Evolutionary conservation across 2,113 vertebrate species (phyloP), one percentile per base, ranked within the genome.

Genomic region (Sinocyclocheilus maitianheensis): DNA sequence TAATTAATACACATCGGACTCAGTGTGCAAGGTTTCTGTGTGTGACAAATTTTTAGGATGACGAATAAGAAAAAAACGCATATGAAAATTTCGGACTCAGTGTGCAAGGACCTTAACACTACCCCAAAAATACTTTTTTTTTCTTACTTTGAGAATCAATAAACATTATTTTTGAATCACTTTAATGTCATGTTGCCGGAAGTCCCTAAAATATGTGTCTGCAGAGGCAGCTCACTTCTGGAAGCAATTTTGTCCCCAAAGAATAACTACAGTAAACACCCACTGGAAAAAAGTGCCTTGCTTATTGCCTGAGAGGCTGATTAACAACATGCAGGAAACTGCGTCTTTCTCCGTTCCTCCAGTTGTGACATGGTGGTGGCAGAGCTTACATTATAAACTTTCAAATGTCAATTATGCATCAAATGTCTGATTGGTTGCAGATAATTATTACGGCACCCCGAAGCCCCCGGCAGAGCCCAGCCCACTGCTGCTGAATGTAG

Each of bases 361-460:
- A 67, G 63, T 30, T 67, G 63, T 26, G 26, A 26, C 63, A 1
- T 30, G 11, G 26, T 46, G 10, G 20, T 3, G 34, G 1, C 71
- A 14, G 20, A 14, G 20, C 71, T 53, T 53, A 2, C 5, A 77
- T 55, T 55, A 51, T 55, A 30, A 30, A 12, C 75, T 18, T 26
- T 75, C 5, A 79, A 34, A 34, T 3, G 37, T 60, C 24, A 60
- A 1, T 53, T 77, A 24, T 55, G 48, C 53, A 37, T 20, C 16
- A 60, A 79, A 79, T 40, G 8, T 79, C 5, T 67, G 71, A 80
- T 84, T 76, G 67, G 13, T 43, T 40, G 65, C 93, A 99, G 98
- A 99, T 92, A 98, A 99, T 93, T 98, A 97, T 90, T 99, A 99
- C 95, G 98, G 98, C 85, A 99, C 98, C 24, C 98, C 98, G 0